Evolutionary conservation across 2,113 vertebrate genomes (phyloP), one percentile per base, ranked within the genome.

Genomic region (Osmerus mordax): DNA sequence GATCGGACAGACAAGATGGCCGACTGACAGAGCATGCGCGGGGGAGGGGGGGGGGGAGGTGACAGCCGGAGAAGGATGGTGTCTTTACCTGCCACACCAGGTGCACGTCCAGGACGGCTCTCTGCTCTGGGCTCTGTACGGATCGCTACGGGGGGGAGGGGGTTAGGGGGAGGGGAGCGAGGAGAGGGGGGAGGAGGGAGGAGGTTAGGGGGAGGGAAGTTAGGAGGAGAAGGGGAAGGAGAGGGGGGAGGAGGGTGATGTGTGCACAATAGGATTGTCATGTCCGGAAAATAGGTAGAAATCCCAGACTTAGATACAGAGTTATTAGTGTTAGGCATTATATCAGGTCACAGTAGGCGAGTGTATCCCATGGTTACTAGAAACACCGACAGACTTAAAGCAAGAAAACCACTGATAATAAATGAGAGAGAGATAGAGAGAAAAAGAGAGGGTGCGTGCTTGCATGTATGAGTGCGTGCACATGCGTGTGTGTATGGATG

Each of bases 11-110:
- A 47, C 41, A 47, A 47, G 41, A 47, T 47, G 41, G 41, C 9
- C 41, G 41, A 47, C 41, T 59, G 2, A 59, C 58, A 59, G 58
- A 59, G 58, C 41, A 47, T 47, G 36, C 36, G 6, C 36, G 6
- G 23, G 23, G 23, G 25, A 3, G 25, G 25, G 25, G 25, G 25
- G 41, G 41, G 5, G 5, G 1, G 41, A 2, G 41, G 7, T 36
- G 32, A 41, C 54, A 21, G 41, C 41, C 7, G 41, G 41, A 47
- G 41, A 2, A 47, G 9, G 13, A 25, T 29, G 8, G 7, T 62
- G 21, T 55, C 9, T 84, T 83, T 91, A 92, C 89, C 90, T 87
- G 88, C 75, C 82, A 84, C 85, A 80, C 83, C 83, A 78, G 84
- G 72, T 75, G 77, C 71, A 80, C 91, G 87, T 59, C 89, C 85